Base-by-base conservation (phyloP, 2,797 vertebrate species). In the Taeniopygia guttata region DNA sequence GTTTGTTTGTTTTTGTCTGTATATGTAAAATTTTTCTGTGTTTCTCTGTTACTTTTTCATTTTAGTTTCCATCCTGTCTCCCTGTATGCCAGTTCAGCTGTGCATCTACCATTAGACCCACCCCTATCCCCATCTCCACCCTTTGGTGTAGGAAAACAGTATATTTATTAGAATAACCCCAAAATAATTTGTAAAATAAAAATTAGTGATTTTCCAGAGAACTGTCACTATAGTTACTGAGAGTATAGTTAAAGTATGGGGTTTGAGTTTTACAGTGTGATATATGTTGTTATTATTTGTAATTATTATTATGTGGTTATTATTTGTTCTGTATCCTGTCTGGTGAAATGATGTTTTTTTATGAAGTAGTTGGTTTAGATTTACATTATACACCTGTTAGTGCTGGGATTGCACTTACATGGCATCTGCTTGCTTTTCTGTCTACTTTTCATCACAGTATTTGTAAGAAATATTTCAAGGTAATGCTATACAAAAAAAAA, bases 111-210 rank as follows among this genome's bases (percentile, higher is more conserved):
- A 32, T 49, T 32, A 23, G 14, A 36, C 4, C 8, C 5, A 5
- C 5, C 8, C 7, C 7, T 40, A 4, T 4, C 3, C 3, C 5
- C 1, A 5, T 40, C 21, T 80, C 5, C 16, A 12, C 54, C 4
- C 55, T 64, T 29, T 85, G 34, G 13, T 76, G 5, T 62, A 74
- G 38, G 12, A 74, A 76, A 87, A 27, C 4, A 58, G 7, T 68
- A 12, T 19, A 8, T 66, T 73, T 11, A 10, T 49, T 26, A 72
- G 10, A 16, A 46, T 66, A 56, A 70, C 9, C 5, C 25, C 3
- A 46, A 49, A 89, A 38, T 34, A 48, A 23, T 90, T 55, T 40
- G 7, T 73, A 70, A 67, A 23, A 11, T 70, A 19, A 73, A 74
- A 42, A 48, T 17, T 5, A 36, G 2, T 27, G 9, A 11, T 74